phyloP scores from a whole-genome alignment of 1,140 invertebrate species.

The Drosophila equinoxialis region DNA sequence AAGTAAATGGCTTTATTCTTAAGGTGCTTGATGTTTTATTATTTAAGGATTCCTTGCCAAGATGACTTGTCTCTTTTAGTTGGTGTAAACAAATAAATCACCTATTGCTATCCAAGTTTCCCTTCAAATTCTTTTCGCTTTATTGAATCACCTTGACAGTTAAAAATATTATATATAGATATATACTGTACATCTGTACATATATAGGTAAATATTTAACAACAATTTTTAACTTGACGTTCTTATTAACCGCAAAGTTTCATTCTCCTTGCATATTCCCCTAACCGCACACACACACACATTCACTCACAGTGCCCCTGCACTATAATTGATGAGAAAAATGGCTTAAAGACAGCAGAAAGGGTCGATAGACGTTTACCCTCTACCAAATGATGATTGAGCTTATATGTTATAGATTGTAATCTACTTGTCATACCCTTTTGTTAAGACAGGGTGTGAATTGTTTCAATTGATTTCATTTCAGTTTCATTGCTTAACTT shows the following conservation, averaged over 20 bases:
- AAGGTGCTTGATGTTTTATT: too few species aligned
- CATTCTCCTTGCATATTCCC: neutral
- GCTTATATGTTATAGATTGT: too few species aligned
- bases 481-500: neutral
- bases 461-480: slow-evolving; percentile 8
- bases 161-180: too few species aligned
- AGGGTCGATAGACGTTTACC: neutral
- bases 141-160: neutral
- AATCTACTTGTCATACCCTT: neutral
- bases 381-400: neutral
- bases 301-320: neutral
- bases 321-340: neutral
- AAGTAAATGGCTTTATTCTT: too few species aligned
- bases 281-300: neutral
- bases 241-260: neutral
- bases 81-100: too few species aligned
- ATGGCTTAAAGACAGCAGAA: neutral
- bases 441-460: neutral
- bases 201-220: slow-evolving; percentile 10
- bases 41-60: too few species aligned
- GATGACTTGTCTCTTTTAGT: too few species aligned
- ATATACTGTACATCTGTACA: too few species aligned
- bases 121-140: slow-evolving; percentile 1
- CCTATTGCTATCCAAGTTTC: too few species aligned
- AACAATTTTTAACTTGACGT: slow-evolving; percentile 33